Percentiles rank a stretch among this genome's conserved stretches.
These are phyloP conservation scores for Drosophila arawakana DNA, from an alignment of 1,140 invertebrate genomes.

Conservation along the genomic window DNA sequence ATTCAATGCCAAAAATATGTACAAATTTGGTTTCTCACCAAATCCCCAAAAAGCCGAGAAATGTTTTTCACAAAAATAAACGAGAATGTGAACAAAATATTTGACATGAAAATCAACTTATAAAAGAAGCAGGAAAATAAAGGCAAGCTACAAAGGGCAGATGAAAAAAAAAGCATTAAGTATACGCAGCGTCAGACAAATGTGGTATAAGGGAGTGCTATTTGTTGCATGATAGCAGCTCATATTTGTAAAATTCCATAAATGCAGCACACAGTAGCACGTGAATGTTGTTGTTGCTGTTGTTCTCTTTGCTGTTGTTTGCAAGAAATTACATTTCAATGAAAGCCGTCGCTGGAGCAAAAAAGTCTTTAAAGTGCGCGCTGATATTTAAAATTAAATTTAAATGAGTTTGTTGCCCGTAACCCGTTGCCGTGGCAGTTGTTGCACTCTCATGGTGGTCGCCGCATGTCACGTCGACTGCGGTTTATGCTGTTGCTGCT, in stretches of 20 bases:
- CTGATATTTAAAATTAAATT: constrained; percentile 76
- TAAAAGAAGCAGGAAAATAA: constrained; percentile 56
- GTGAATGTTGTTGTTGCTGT: constrained; percentile 21
- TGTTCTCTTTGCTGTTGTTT: constrained; percentile 2
- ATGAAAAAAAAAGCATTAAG: constrained; percentile 54
- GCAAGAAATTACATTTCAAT: constrained; percentile 43
- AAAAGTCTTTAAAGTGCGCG: constrained; percentile 51
- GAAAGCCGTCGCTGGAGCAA: constrained; percentile 48
- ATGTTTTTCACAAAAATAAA: constrained; percentile 37
- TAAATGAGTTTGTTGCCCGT: constrained; percentile 55
- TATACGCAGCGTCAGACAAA: constrained; percentile 69
- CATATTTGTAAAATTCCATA: constrained; percentile 64
- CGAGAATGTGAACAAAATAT: constrained; percentile 32
- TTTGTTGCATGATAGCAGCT: constrained; percentile 44
- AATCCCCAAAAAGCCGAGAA: constrained; percentile 12
- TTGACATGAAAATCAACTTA: constrained; percentile 52
- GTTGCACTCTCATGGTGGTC: constrained; percentile 65
- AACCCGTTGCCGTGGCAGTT: constrained; percentile 18
- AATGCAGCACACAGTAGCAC: constrained; percentile 36
- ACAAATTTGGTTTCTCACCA: constrained; percentile 48
- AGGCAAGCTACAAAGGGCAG: constrained; percentile 8
- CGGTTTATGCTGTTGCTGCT: constrained; percentile 65
- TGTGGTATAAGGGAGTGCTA: constrained; percentile 37
- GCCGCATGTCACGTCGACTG: constrained; percentile 70
- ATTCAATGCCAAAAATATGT: constrained; percentile 76